phyloP scores from a whole-genome alignment of 2,113 vertebrate genomes.

The Glaucomys volans region DNA sequence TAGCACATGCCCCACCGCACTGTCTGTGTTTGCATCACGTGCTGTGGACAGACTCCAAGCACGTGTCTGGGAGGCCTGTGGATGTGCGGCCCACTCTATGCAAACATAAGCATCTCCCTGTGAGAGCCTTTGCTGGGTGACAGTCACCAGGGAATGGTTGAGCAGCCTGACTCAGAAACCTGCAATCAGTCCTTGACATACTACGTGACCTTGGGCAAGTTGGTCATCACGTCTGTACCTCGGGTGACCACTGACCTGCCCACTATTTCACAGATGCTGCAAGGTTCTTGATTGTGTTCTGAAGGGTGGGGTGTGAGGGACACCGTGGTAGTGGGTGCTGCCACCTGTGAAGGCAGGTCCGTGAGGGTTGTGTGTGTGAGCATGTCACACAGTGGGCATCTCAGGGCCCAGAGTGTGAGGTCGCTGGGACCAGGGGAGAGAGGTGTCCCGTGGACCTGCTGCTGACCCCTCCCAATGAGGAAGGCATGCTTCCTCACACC shows the following conservation, averaged over 20 bases:
- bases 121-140: not conserved
- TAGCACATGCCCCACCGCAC: not conserved
- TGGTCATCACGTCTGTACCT: not conserved
- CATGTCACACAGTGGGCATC: fast-evolving
- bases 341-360: not conserved
- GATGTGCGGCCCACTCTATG: not conserved
- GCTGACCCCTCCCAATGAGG: not conserved
- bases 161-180: not conserved
- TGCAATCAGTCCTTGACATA: not conserved
- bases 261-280: fast-evolving
- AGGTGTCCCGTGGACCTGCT: not conserved
- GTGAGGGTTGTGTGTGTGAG: not conserved
- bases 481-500: not conserved
- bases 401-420: not conserved
- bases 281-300: not conserved
- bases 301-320: not conserved
- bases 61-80: not conserved
- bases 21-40: conserved; percentile 40
- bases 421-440: not conserved
- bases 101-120: not conserved
- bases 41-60: not conserved
- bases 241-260: not conserved
- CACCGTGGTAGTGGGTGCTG: fast-evolving
- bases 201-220: not conserved
- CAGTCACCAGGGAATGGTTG: not conserved